Conservation (phyloP, 2,113 vertebrate species). For the Plestiodon gilberti region DNA sequence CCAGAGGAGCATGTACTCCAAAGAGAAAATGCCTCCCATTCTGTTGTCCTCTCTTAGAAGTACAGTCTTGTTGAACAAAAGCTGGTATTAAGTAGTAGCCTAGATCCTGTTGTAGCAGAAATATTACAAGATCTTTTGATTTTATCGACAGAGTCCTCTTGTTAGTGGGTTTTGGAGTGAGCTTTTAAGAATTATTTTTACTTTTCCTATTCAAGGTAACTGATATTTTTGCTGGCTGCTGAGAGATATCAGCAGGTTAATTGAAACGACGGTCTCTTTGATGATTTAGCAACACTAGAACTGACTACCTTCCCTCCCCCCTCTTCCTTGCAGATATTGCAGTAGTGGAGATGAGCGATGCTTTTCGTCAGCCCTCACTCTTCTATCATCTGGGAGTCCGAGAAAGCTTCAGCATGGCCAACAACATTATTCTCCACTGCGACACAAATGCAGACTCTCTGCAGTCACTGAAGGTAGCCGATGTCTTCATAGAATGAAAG, state of each 20-base stretch:
- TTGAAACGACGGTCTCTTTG: too few relatives aligned
- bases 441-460: conserved; percentile 92
- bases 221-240: not conserved
- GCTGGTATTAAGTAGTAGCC: not conserved
- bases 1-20: conserved; percentile 34
- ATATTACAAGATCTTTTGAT: not conserved
- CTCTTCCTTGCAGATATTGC: conserved; percentile 87
- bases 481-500: conserved; percentile 1
- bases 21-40: conserved; percentile 52
- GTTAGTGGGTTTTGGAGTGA: not conserved
- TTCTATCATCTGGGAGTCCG: conserved; percentile 97
- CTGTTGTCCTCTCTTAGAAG: conserved; percentile 46
- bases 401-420: conserved; percentile 99
- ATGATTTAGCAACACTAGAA: not conserved
- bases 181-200: not conserved
- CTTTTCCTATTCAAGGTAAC: not conserved
- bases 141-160: not conserved
- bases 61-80: conserved; percentile 5
- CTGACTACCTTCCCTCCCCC: conserved; percentile 1
- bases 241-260: not conserved
- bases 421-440: conserved; percentile 98
- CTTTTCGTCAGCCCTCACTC: conserved; percentile 96
- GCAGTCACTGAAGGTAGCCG: conserved; percentile 92
- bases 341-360: conserved; percentile 97
- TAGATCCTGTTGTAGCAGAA: conserved; percentile 24